These are phyloP conservation scores for Acrobasis suavella DNA, from an alignment of 2,888 invertebrate species.

Conservation along the genomic window DNA sequence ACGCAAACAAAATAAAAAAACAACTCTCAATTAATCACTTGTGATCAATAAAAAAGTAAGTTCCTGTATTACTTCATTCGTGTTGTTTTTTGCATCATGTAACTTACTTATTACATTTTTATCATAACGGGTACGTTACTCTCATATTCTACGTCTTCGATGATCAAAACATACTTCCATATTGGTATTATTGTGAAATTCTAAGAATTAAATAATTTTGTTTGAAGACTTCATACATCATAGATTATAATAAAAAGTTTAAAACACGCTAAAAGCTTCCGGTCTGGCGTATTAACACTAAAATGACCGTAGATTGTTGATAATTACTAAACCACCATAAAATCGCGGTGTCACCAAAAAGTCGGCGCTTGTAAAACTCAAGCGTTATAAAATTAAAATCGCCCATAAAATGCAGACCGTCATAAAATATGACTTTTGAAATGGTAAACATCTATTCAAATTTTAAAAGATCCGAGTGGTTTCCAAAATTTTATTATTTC, in stretches of 20 bases:
- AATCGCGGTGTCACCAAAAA: slow-evolving; percentile 66
- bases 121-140: background rate
- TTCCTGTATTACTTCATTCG: background rate
- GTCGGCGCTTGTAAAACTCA: slow-evolving; percentile 36
- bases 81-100: background rate
- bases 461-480: slow-evolving; percentile 42
- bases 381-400: slow-evolving; percentile 58
- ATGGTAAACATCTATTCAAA: slow-evolving; percentile 59
- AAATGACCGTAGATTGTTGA: slow-evolving; percentile 41
- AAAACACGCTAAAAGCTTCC: slow-evolving; percentile 45
- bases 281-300: slow-evolving; percentile 45
- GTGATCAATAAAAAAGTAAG: background rate
- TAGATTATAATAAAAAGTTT: background rate
- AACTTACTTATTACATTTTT: background rate
- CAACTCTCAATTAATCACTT: background rate
- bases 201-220: background rate
- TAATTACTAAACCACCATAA: slow-evolving; percentile 62
- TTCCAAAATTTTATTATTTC: slow-evolving; percentile 67
- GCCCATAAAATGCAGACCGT: slow-evolving; percentile 62
- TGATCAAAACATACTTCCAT: background rate
- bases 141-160: background rate
- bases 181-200: background rate
- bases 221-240: background rate
- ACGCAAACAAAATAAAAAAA: background rate
- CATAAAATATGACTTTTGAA: slow-evolving; percentile 71